phyloP scores from a whole-genome alignment of 2,113 vertebrate species.

The Myotis lucifugus region DNA sequence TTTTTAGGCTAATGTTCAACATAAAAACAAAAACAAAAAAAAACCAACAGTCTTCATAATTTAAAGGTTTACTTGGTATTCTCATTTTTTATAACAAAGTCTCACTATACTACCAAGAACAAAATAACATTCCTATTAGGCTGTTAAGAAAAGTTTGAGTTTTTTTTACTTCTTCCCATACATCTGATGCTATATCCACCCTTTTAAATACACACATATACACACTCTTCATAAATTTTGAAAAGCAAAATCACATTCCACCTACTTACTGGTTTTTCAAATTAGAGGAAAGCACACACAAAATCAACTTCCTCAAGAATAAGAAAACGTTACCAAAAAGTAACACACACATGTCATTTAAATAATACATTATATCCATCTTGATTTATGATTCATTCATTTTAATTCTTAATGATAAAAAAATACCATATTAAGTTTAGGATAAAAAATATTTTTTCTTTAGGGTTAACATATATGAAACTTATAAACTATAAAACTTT shows the following conservation, averaged over 20 bases:
- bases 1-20: constrained; percentile 56
- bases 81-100: constrained; percentile 13
- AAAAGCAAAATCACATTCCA: constrained; percentile 29
- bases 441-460: neutral
- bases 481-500: neutral
- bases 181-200: neutral
- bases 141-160: neutral
- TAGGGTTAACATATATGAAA: neutral
- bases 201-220: constrained; percentile 10
- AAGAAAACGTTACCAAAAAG: constrained; percentile 48
- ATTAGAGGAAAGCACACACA: constrained; percentile 17
- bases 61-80: constrained; percentile 18
- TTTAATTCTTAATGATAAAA: constrained; percentile 31
- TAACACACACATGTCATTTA: constrained; percentile 38
- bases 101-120: constrained; percentile 5
- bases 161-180: constrained; percentile 30
- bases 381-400: constrained; percentile 13
- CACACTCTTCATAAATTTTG: neutral
- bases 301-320: constrained; percentile 43
- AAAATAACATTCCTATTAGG: constrained; percentile 46
- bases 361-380: constrained; percentile 17
- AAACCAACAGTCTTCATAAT: constrained; percentile 31
- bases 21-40: neutral
- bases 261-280: constrained; percentile 29
- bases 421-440: neutral